phyloP scores from a whole-genome alignment of 2,888 invertebrate species.

The Trichopoda pennipes region DNA sequence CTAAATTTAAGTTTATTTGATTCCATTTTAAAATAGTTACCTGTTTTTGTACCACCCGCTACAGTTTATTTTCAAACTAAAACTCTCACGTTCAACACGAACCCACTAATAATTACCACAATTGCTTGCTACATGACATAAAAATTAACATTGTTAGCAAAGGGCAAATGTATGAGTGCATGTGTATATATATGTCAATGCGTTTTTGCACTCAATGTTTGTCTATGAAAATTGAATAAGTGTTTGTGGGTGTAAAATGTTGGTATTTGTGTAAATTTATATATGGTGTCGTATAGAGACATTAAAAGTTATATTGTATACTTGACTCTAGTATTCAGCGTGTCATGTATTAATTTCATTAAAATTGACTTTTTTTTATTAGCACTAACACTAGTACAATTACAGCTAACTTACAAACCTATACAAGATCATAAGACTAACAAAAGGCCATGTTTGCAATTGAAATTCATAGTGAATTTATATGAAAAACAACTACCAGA shows the following conservation, averaged over 20 bases:
- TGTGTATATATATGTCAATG: background rate
- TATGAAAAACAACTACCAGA: background rate
- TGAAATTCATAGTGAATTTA: conserved; percentile 49
- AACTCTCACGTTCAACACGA: background rate
- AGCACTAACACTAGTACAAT: background rate
- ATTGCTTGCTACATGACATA: conserved; percentile 52
- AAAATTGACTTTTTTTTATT: conserved; percentile 52
- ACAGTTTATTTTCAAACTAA: background rate
- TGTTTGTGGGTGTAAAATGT: background rate
- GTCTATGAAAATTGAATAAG: background rate
- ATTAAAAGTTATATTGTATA: conserved; percentile 13
- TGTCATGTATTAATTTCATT: conserved; percentile 67
- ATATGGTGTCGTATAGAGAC: background rate
- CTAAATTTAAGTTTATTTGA: too few species aligned
- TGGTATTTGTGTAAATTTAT: background rate
- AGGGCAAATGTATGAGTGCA: background rate
- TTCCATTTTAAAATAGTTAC: too few species aligned
- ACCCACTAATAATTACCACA: conserved; percentile 53
- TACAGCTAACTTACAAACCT: background rate
- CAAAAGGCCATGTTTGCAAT: conserved; percentile 24
- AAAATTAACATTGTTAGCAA: conserved; percentile 42
- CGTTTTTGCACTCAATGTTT: background rate
- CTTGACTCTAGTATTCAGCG: conserved; percentile 34
- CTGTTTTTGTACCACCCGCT: background rate
- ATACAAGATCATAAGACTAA: background rate